phyloP scores from a whole-genome alignment of 2,113 vertebrate species.

The Phrynocephalus versicolor region DNA sequence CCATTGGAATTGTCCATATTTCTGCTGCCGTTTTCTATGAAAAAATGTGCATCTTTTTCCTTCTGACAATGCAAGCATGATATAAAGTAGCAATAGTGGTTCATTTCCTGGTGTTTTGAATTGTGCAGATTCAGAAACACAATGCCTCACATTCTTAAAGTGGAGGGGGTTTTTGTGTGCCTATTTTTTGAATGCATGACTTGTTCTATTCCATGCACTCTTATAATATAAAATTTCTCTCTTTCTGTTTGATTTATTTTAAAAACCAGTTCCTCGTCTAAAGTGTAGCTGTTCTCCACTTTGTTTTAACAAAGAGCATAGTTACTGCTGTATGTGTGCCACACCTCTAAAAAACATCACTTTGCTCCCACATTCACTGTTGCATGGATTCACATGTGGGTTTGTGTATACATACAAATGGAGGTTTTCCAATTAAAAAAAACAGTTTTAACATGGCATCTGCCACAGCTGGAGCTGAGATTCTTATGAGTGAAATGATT shows the following conservation, averaged over 20 bases:
- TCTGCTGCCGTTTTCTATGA: too few relatives aligned
- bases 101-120: too few relatives aligned
- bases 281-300: not conserved
- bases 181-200: too few relatives aligned
- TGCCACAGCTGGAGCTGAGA: not conserved
- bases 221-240: not conserved
- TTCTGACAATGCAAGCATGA: too few relatives aligned
- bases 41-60: too few relatives aligned
- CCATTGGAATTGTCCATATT: too few relatives aligned
- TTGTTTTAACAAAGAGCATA: not conserved
- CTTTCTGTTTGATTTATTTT: not conserved
- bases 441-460: not conserved
- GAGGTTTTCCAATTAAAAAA: not conserved
- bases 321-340: not conserved
- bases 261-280: not conserved
- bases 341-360: not conserved
- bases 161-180: too few relatives aligned
- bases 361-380: not conserved
- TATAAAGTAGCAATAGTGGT: too few relatives aligned
- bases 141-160: too few relatives aligned
- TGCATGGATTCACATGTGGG: not conserved
- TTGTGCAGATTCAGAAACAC: too few relatives aligned
- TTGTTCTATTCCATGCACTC: not conserved
- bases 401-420: not conserved
- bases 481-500: not conserved